These are phyloP conservation scores for Neoseiulus cucumeris DNA, from an alignment of 1,140 invertebrate species.

Conservation along the genomic window DNA sequence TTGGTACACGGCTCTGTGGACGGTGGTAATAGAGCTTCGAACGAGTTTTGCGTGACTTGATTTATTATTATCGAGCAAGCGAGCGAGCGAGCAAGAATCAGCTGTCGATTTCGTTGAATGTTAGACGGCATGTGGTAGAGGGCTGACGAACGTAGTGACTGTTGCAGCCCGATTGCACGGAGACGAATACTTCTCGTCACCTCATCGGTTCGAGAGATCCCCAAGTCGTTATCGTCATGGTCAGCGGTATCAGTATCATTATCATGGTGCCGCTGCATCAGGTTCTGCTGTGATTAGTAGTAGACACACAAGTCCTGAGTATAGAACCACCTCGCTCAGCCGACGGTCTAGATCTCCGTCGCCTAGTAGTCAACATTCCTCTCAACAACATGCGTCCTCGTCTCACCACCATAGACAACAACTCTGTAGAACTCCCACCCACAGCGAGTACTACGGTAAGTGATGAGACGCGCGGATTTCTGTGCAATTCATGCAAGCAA, in stretches of 20 bases:
- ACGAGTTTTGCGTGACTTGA: too few relatives aligned
- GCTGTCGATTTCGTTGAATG: too few relatives aligned
- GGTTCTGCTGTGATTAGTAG: background rate
- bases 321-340: slow-evolving; percentile 8
- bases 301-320: background rate
- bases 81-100: too few relatives aligned
- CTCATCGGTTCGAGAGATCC: slow-evolving; percentile 16
- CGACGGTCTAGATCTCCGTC: slow-evolving; percentile 8
- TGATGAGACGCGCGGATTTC: too few relatives aligned
- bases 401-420: slow-evolving; percentile 8
- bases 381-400: slow-evolving; percentile 1
- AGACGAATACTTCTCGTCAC: slow-evolving; percentile 22
- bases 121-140: too few relatives aligned
- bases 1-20: too few relatives aligned
- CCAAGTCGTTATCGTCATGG: slow-evolving; percentile 11
- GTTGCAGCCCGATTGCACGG: slow-evolving; percentile 21
- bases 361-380: slow-evolving; percentile 5
- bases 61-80: too few relatives aligned
- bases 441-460: slow-evolving; percentile 8
- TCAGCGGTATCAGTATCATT: slow-evolving; percentile 7
- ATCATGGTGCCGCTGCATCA: background rate
- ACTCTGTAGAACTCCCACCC: slow-evolving; percentile 7
- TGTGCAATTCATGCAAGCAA: too few relatives aligned
- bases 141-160: background rate
- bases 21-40: too few relatives aligned